A percentile compares a stretch with the other conserved stretches of the same genome.
phyloP scores from a whole-genome alignment of 1,140 invertebrate species.

The Hypsibius dujardini region DNA sequence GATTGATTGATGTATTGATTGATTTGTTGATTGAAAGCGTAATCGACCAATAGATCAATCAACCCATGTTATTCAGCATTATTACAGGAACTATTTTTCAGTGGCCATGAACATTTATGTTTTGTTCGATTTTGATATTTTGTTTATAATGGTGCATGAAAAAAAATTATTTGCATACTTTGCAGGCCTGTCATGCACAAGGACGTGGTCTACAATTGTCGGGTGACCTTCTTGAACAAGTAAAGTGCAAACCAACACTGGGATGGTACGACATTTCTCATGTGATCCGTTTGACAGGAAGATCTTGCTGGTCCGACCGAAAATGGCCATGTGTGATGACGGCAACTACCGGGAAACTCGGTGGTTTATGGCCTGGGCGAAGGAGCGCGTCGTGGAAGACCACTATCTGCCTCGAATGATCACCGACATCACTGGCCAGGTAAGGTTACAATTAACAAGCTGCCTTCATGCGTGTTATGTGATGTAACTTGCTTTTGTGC shows the following conservation, averaged over 20 bases:
- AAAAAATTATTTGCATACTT: too few species aligned
- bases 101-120: too few species aligned
- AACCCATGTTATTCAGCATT: too few species aligned
- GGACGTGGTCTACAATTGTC: slow-evolving; percentile 85
- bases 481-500: slow-evolving; percentile 10
- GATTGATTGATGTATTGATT: too few species aligned
- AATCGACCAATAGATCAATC: too few species aligned
- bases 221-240: slow-evolving; percentile 74
- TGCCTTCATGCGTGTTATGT: not conserved
- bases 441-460: slow-evolving; percentile 21
- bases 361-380: slow-evolving; percentile 50
- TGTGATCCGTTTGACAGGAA: too few species aligned
- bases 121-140: too few species aligned
- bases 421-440: slow-evolving; percentile 56
- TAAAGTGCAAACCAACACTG: too few species aligned
- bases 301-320: slow-evolving; percentile 81
- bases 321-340: slow-evolving; percentile 76
- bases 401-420: slow-evolving; percentile 71
- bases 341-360: slow-evolving; percentile 86
- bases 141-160: too few species aligned
- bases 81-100: too few species aligned
- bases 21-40: too few species aligned
- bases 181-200: slow-evolving; percentile 79
- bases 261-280: too few species aligned
- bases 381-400: slow-evolving; percentile 56